Percentiles rank a stretch among this genome's conserved stretches.
phyloP scores from a whole-genome alignment of 2,888 invertebrate species.

The Agriopis leucophaearia region DNA sequence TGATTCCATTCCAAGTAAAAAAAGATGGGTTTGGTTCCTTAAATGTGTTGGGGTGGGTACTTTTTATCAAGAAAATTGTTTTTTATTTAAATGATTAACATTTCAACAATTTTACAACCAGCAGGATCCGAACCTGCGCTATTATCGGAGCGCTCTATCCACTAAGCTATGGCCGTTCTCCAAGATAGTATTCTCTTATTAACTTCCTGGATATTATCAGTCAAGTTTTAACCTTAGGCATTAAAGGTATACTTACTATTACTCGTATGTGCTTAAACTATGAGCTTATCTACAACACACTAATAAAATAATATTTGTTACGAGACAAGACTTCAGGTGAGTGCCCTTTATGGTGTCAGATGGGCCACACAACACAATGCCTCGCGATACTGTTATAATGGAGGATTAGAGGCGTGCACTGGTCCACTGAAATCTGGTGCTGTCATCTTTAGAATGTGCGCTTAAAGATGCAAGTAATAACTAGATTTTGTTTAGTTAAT shows the following conservation, averaged over 20 bases:
- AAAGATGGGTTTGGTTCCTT: too few species aligned
- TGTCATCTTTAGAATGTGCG: slow-evolving; percentile 10
- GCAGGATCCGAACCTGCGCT: too few species aligned
- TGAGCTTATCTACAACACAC: slow-evolving; percentile 26
- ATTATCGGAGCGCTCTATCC: too few species aligned
- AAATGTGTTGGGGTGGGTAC: too few species aligned
- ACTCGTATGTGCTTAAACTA: neutral
- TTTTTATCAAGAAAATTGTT: too few species aligned
- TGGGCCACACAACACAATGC: slow-evolving; percentile 18
- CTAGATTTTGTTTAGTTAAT: too few species aligned
- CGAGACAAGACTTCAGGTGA: slow-evolving; percentile 53
- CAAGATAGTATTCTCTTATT: too few species aligned
- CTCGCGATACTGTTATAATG: slow-evolving; percentile 15
- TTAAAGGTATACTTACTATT: neutral
- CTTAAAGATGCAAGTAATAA: neutral
- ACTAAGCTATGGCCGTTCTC: too few species aligned
- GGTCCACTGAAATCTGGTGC: neutral
- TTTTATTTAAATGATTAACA: too few species aligned
- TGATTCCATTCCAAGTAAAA: too few species aligned
- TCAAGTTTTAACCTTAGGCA: neutral
- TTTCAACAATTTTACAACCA: too few species aligned
- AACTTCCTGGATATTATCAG: neutral
- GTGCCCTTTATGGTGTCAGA: slow-evolving; percentile 65
- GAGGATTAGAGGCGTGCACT: slow-evolving; percentile 3
- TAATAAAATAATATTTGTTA: neutral